These are phyloP conservation scores for Lasioglossum figueresi DNA, from an alignment of 2,888 invertebrate genomes.

Conservation along the genomic window DNA sequence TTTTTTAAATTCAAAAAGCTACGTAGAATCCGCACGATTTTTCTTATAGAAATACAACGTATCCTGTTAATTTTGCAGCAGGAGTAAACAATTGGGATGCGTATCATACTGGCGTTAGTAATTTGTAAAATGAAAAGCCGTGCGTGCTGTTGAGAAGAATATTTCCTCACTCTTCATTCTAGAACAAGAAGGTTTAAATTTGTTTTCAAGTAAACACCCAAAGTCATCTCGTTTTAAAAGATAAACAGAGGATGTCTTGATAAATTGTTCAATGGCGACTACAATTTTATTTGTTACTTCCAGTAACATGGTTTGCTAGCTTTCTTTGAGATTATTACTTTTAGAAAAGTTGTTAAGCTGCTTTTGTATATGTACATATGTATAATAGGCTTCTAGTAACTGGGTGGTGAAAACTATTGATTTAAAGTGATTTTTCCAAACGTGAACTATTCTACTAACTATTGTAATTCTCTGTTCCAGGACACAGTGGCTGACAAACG, in stretches of 20 bases:
- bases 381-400: too few relatives aligned
- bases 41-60: too few relatives aligned
- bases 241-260: not conserved
- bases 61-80: too few relatives aligned
- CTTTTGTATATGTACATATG: too few relatives aligned
- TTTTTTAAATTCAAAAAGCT: not conserved
- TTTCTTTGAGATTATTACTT: not conserved
- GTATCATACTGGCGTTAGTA: too few relatives aligned
- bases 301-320: not conserved
- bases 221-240: not conserved
- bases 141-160: not conserved
- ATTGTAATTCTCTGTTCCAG: conserved; percentile 83
- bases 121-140: too few relatives aligned
- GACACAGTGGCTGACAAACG: conserved; percentile 92
- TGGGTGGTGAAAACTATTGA: not conserved
- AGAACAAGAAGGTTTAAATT: not conserved
- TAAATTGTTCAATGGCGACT: not conserved
- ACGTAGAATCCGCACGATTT: too few relatives aligned
- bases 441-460: not conserved
- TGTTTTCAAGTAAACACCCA: not conserved
- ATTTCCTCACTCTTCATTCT: not conserved
- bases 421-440: not conserved
- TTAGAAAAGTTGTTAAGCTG: too few relatives aligned
- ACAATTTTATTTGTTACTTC: not conserved
- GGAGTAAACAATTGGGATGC: too few relatives aligned